These are phyloP conservation scores for Crematogaster levior DNA, from an alignment of 2,888 invertebrate species.

Conservation along the genomic window DNA sequence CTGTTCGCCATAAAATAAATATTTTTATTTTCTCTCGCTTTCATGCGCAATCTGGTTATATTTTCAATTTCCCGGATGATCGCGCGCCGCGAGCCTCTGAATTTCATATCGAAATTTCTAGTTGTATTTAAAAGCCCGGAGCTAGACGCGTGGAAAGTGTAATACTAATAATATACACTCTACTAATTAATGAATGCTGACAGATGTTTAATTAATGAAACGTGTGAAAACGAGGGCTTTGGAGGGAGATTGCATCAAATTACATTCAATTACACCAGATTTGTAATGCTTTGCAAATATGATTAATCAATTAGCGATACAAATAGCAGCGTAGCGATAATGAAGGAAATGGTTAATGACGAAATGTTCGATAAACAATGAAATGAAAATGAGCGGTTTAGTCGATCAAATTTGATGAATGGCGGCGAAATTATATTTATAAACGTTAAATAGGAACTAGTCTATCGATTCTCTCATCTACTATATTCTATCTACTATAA, in stretches of 20 bases:
- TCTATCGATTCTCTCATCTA: not conserved
- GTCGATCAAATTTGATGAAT: not conserved
- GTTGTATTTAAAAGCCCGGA: not conserved
- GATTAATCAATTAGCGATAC: constrained; percentile 43
- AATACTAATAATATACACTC: constrained; percentile 34
- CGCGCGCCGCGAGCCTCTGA: not conserved
- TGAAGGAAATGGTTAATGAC: constrained; percentile 28
- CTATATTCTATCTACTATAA: no score
- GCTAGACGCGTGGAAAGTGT: not conserved
- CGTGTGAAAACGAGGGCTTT: constrained; percentile 20
- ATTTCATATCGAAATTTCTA: constrained; percentile 20
- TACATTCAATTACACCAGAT: constrained; percentile 28
- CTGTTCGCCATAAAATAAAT: not conserved
- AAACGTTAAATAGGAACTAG: not conserved
- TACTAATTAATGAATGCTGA: constrained; percentile 9
- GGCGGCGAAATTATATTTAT: not conserved
- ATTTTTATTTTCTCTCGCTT: not conserved
- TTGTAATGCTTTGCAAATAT: constrained; percentile 28
- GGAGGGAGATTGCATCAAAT: constrained; percentile 15
- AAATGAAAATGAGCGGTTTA: not conserved
- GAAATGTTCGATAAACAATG: constrained; percentile 15
- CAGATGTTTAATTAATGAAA: constrained; percentile 45
- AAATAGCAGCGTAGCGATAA: constrained; percentile 27
- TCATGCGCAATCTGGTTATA: constrained; percentile 7
- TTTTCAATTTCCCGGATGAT: constrained; percentile 41